Evolutionary conservation across 2,888 invertebrate genomes (phyloP).

Genomic region (Ligdia adustata): DNA sequence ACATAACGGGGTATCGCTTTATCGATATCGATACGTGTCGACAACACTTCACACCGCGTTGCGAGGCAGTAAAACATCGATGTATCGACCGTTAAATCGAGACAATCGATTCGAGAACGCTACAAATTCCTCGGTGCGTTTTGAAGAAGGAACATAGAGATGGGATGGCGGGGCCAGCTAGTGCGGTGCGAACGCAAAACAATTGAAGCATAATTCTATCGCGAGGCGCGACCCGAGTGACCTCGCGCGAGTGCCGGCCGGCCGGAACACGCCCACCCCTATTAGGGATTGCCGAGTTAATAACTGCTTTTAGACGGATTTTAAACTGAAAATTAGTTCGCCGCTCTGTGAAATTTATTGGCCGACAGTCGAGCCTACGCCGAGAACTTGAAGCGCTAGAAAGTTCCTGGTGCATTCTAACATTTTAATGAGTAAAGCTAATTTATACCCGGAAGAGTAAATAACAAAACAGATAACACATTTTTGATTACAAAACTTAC

Average conservation of each 20-base stretch:
- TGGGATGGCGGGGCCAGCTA: slow-evolving; percentile 17
- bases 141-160: slow-evolving; percentile 48
- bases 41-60: slow-evolving; percentile 64
- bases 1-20: slow-evolving; percentile 42
- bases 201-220: slow-evolving; percentile 76
- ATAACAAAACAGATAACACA: too few species aligned
- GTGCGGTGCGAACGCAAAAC: slow-evolving; percentile 61
- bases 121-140: slow-evolving; percentile 49
- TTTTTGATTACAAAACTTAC: too few species aligned
- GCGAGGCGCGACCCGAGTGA: slow-evolving; percentile 46
- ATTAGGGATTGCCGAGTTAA: slow-evolving; percentile 54
- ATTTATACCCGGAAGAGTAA: not conserved
- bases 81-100: slow-evolving; percentile 49
- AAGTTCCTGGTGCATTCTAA: not conserved
- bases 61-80: slow-evolving; percentile 58
- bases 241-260: slow-evolving; percentile 39
- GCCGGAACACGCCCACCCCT: slow-evolving; percentile 55
- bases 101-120: slow-evolving; percentile 46
- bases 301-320: slow-evolving; percentile 51
- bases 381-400: slow-evolving; percentile 3
- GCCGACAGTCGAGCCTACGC: slow-evolving; percentile 8
- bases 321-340: slow-evolving; percentile 42
- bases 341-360: slow-evolving; percentile 25
- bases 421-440: not conserved
- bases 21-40: slow-evolving; percentile 58